Conservation (phyloP, 1,140 invertebrate genomes). For the Drosophila erecta region DNA sequence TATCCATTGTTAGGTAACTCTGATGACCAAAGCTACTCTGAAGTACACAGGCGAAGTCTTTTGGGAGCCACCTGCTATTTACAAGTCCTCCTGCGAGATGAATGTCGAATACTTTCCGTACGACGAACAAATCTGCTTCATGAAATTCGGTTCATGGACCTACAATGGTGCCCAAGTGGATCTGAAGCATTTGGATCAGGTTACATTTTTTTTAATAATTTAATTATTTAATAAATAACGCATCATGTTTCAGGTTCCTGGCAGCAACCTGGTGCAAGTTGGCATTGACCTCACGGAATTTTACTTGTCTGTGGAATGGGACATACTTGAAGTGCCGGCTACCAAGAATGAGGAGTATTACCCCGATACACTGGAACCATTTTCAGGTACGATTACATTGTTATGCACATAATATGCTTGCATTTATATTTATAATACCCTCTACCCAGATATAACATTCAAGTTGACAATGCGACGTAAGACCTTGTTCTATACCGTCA, state of each 20-base stretch:
- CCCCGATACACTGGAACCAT: slow-evolving; percentile 92
- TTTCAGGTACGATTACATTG: slow-evolving; percentile 87
- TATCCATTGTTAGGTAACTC: slow-evolving; percentile 88
- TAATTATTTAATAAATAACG: not conserved
- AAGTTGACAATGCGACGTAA: slow-evolving; percentile 97
- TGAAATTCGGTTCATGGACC: slow-evolving; percentile 99
- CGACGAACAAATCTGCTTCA: slow-evolving; percentile 96
- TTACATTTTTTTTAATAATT: slow-evolving; percentile 4
- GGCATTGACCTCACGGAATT: slow-evolving; percentile 96
- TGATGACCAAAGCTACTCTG: slow-evolving; percentile 98
- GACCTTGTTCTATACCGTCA: slow-evolving; percentile 96
- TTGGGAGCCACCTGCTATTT: slow-evolving; percentile 99
- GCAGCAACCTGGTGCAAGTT: slow-evolving; percentile 91
- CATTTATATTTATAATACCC: not conserved
- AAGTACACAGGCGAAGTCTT: slow-evolving; percentile 95
- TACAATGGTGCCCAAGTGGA: slow-evolving; percentile 96
- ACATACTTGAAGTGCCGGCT: slow-evolving; percentile 95
- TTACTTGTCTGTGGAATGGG: slow-evolving; percentile 98
- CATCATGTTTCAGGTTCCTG: slow-evolving; percentile 85
- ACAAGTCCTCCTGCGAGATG: slow-evolving; percentile 98
- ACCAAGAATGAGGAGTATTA: slow-evolving; percentile 96
- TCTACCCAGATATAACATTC: slow-evolving; percentile 94
- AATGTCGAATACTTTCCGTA: slow-evolving; percentile 98
- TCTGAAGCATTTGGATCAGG: slow-evolving; percentile 92
- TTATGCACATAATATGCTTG: not conserved